A percentile compares a stretch with the other conserved stretches of the same genome.
phyloP scores from a whole-genome alignment of 1,140 invertebrate genomes.

The Drosophila arizonae region DNA sequence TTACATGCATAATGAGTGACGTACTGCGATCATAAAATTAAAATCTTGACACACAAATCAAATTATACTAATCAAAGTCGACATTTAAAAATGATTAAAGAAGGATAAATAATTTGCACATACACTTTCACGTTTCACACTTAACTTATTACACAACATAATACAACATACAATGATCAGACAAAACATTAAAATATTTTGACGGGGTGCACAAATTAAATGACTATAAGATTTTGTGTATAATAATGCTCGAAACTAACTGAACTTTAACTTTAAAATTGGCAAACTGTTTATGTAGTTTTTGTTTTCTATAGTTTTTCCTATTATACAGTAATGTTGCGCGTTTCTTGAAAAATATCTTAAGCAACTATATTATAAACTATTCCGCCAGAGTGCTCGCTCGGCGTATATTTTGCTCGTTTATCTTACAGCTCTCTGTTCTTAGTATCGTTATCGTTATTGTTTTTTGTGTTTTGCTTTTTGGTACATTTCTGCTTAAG shows the following conservation, averaged over 20 bases:
- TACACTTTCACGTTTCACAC: slow-evolving; percentile 42
- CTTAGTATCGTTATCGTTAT: slow-evolving; percentile 15
- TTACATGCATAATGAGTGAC: slow-evolving; percentile 53
- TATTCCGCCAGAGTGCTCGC: slow-evolving; percentile 15
- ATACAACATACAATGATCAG: slow-evolving; percentile 65
- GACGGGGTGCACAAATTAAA: slow-evolving; percentile 38
- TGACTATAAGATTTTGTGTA: slow-evolving; percentile 37
- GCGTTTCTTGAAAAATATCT: slow-evolving; percentile 36
- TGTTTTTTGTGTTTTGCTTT: slow-evolving; percentile 51
- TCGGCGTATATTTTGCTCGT: slow-evolving; percentile 45
- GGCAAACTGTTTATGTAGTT: slow-evolving; percentile 16
- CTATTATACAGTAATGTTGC: slow-evolving; percentile 46
- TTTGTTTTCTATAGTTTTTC: slow-evolving; percentile 5
- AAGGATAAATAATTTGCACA: slow-evolving; percentile 52
- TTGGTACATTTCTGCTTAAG: slow-evolving; percentile 75
- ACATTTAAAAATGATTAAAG: slow-evolving; percentile 53
- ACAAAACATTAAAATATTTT: slow-evolving; percentile 43
- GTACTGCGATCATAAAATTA: slow-evolving; percentile 30
- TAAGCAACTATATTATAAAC: slow-evolving; percentile 39
- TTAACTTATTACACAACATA: slow-evolving; percentile 61
- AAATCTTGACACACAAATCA: slow-evolving; percentile 41
- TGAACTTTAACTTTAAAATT: slow-evolving; percentile 33
- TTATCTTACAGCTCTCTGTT: slow-evolving; percentile 54
- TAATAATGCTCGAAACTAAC: slow-evolving; percentile 37
- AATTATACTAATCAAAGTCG: slow-evolving; percentile 47